A percentile compares a stretch with the other conserved stretches of the same genome.
Conservation (phyloP, 2,888 invertebrate genomes). For the Epirrhoe alternata region DNA sequence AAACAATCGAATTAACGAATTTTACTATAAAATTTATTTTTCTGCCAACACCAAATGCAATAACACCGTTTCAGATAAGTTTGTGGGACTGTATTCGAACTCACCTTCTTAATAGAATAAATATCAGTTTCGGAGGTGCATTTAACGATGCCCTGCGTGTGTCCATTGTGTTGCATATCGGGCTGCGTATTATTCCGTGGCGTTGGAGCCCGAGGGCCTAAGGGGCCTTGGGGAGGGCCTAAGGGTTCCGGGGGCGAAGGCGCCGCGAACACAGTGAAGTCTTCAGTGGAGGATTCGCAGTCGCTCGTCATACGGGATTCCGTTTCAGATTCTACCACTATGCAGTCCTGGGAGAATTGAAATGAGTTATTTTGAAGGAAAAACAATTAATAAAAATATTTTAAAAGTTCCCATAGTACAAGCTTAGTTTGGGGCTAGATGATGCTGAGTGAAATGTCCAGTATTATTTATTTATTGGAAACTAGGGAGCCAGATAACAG, state of each 20-base stretch:
- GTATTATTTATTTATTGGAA: no score
- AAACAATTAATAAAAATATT: no score
- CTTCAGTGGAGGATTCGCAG: constrained; percentile 57
- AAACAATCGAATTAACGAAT: constrained; percentile 13
- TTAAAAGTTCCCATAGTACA: no score
- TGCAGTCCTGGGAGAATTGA: constrained; percentile 55
- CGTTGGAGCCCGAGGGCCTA: constrained; percentile 21
- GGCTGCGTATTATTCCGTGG: constrained; percentile 23
- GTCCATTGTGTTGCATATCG: constrained; percentile 12
- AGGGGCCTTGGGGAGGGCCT: constrained; percentile 23
- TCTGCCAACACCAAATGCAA: no score
- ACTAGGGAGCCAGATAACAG: no score
- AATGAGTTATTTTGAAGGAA: no score
- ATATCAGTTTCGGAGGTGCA: constrained; percentile 72
- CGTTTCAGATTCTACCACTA: constrained; percentile 56
- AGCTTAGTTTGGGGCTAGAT: no score
- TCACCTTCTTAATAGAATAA: constrained; percentile 56
- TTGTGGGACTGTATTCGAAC: no score
- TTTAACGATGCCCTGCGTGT: constrained; percentile 53
- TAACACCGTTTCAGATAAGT: no score
- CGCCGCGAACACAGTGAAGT: constrained; percentile 54
- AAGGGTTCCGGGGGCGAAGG: constrained; percentile 54
- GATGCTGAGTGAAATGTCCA: no score
- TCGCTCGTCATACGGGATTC: constrained; percentile 54
- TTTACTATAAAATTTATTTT: background rate